phyloP scores from a whole-genome alignment of 2,797 vertebrate species.

The Remorina albescens region DNA sequence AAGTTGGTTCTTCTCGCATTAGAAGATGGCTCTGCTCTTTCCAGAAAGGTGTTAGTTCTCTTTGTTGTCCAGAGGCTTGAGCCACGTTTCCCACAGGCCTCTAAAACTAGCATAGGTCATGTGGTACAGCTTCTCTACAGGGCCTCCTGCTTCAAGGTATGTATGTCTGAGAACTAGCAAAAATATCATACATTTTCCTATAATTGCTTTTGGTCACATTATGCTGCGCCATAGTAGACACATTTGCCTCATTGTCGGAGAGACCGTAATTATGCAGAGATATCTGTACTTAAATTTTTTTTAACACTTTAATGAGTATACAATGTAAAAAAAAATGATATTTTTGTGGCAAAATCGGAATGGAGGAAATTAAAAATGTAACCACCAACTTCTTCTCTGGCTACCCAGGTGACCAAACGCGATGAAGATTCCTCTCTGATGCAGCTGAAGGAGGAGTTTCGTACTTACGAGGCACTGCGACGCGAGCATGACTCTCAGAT shows the following conservation, averaged over 20 bases:
- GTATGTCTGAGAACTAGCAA: slow-evolving; percentile 6
- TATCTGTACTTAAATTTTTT: neutral
- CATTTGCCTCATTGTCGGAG: neutral
- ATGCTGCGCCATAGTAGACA: neutral
- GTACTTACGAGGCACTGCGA: slow-evolving; percentile 95
- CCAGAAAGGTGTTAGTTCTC: slow-evolving; percentile 97
- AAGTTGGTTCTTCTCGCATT: slow-evolving; percentile 97
- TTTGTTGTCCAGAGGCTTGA: slow-evolving; percentile 99
- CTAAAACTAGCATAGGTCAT: slow-evolving; percentile 99
- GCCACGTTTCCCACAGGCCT: slow-evolving; percentile 98
- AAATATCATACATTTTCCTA: neutral
- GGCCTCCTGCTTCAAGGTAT: slow-evolving; percentile 99
- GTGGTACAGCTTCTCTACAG: slow-evolving; percentile 99
- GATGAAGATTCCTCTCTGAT: slow-evolving; percentile 99
- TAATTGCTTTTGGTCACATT: neutral
- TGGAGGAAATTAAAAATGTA: neutral
- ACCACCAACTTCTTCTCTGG: neutral
- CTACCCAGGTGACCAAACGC: slow-evolving; percentile 93
- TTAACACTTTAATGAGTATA: neutral
- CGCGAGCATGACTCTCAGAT: slow-evolving; percentile 99
- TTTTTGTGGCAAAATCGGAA: neutral
- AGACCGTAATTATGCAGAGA: neutral
- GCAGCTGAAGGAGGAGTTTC: slow-evolving; percentile 98
- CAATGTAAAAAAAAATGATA: neutral
- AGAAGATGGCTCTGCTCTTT: slow-evolving; percentile 97